Evolutionary conservation across 1,140 invertebrate species (phyloP), one percentile per base, ranked within the genome.

Genomic region (Probaryconus sp.): DNA sequence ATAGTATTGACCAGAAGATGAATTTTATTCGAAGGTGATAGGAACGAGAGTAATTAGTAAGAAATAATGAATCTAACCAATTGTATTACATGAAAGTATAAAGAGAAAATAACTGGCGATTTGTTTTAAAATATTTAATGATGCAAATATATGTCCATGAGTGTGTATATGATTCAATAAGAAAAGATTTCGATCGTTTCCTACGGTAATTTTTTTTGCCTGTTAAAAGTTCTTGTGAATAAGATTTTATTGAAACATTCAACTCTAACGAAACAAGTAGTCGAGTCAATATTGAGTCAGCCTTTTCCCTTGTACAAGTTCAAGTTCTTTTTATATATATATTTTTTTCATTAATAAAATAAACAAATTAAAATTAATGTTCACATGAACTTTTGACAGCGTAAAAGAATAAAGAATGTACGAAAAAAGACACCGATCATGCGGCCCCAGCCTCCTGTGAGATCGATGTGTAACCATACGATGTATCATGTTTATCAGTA

Each of bases 1-100:
- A n/a, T n/a, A n/a, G n/a, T n/a, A n/a, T n/a, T n/a, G n/a, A n/a
- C n/a, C n/a, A n/a, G n/a, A n/a, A n/a, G n/a, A n/a, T 60, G 43
- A 30, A 56, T 56, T 67, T 56, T 55, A 18, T 67, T 48, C 42
- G 51, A 67, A 56, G 63, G 20, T 5, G 50, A 56, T 24, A 64
- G 50, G 24, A 67, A 33, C 42, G 42, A 55, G 16, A 11, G 38
- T 21, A 18, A 43, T 35, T 31, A 31, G 11, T 45, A 56, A 55
- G 45, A 55, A 55, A 18, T 40, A 17, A 48, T 56, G 43, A 69
- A 13, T 70, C 53, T 74, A 64, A 37, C 38, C 51, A 67, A 68
- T 45, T 60, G 69, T 70, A 67, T 56, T 63, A 61, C 47, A 68
- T 67, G 73, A 78, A 78, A 78, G 73, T 76, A 78, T 76, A 72